Evolutionary conservation across 2,888 invertebrate species (phyloP), one percentile per base, ranked within the genome.

Genomic region (Stenolophus ochropezus): DNA sequence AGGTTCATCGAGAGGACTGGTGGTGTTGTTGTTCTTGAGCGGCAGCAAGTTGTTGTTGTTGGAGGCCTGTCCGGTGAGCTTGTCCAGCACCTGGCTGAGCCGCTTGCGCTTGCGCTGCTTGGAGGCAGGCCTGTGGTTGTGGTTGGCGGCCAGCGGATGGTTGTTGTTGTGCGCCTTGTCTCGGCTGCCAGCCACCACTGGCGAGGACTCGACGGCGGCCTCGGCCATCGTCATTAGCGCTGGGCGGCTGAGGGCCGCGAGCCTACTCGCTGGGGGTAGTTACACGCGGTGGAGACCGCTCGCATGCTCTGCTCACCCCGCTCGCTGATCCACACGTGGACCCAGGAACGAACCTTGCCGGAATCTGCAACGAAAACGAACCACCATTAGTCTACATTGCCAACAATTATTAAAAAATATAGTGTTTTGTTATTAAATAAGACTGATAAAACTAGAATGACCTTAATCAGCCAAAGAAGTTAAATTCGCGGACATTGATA

Each of bases 11-110:
- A 73, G 42, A 21, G 82, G 82, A n/a, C n/a, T n/a, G n/a, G n/a
- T n/a, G n/a, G n/a, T 89, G 83, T 90, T 88, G 81, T 90, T 88
- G 85, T 90, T 89, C 83, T 89, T 89, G 71, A 87, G 85, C 42
- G 88, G 89, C 79, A 89, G 89, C 65, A 89, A 86, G 86, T 91
- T 91, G 86, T 92, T 91, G 85, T 91, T 90, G 77, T 91, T 90
- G 51, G 75, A 25, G 14, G 73, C 58, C 58, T 87, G 87, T 5
- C 91, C 91, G 18, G 92, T 91, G 2, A 96, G 91, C 86, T 94
- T 95, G 87, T 96, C 96, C 82, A 97, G 90, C 20, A 97, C 94
- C 83, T 94, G 94, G 78, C 95, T 95, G 16, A 96, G 91, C 51
- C 96, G 92, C 87, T 95, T 94, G 84, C 95, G 92, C 88, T 96